These are phyloP conservation scores for Sthenelais limicola DNA, from an alignment of 2,888 invertebrate species.

Conservation along the genomic window DNA sequence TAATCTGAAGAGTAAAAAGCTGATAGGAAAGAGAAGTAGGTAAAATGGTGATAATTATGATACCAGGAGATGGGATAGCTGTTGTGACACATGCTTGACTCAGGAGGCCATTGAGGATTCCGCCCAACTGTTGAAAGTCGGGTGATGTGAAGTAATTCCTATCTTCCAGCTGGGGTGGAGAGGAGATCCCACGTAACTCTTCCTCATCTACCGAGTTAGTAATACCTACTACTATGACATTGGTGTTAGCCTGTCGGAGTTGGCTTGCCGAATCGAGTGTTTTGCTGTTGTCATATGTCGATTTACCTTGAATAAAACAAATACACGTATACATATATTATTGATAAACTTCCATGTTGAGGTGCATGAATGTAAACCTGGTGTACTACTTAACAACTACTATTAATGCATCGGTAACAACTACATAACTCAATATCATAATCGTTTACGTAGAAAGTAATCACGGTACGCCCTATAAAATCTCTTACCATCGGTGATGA, in stretches of 20 bases:
- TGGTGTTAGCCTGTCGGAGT: neutral
- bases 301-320: too few species aligned
- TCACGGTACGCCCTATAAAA: too few species aligned
- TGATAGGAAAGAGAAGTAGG: too few species aligned
- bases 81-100: conserved; percentile 1
- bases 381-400: too few species aligned
- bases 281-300: neutral
- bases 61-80: neutral
- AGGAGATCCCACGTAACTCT: neutral
- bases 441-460: too few species aligned
- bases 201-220: conserved; percentile 12
- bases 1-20: too few species aligned
- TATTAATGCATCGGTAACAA: too few species aligned
- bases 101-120: neutral
- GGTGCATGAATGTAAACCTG: too few species aligned
- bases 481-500: conserved; percentile 13
- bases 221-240: conserved; percentile 4
- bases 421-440: too few species aligned
- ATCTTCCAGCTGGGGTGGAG: neutral
- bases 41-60: neutral
- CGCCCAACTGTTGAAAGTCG: conserved; percentile 3
- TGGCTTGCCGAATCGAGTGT: neutral
- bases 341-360: too few species aligned
- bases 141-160: conserved; percentile 15
- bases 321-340: too few species aligned